Evolutionary conservation across 2,113 vertebrate species (phyloP).

Genomic region (Vombatus ursinus): DNA sequence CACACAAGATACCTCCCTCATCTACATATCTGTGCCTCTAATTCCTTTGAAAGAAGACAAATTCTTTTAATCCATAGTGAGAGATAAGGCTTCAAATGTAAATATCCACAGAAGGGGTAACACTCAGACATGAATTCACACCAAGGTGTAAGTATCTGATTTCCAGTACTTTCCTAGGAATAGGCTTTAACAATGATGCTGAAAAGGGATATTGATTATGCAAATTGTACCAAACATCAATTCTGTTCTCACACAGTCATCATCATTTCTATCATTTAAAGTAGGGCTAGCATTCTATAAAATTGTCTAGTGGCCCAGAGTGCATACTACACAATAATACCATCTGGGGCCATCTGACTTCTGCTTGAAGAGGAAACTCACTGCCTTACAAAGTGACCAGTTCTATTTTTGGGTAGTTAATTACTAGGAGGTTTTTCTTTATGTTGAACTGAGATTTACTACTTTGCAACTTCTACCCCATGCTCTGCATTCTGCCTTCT

Average conservation of each 20-base stretch:
- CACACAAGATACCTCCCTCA: no score
- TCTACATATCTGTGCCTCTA: neutral
- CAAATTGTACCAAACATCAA: neutral
- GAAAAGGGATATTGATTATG: neutral
- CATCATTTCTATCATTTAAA: neutral
- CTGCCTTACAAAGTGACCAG: neutral
- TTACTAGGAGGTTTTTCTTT: neutral
- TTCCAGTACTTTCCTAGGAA: neutral
- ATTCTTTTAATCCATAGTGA: neutral
- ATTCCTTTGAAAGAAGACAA: neutral
- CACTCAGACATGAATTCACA: neutral
- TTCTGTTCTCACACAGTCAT: neutral
- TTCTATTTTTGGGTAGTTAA: neutral
- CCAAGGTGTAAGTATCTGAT: neutral
- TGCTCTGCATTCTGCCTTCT: neutral
- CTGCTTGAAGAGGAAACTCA: neutral
- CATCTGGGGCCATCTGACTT: neutral
- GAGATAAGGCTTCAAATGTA: neutral
- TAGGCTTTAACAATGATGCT: neutral
- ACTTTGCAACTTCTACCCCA: neutral
- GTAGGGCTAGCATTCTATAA: neutral
- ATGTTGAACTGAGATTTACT: neutral
- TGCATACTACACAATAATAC: neutral
- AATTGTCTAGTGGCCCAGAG: neutral
- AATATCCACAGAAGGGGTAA: neutral